Percentiles rank a stretch among this genome's conserved stretches.
phyloP scores from a whole-genome alignment of 2,797 vertebrate species.

The Lateolabrax maculatus region DNA sequence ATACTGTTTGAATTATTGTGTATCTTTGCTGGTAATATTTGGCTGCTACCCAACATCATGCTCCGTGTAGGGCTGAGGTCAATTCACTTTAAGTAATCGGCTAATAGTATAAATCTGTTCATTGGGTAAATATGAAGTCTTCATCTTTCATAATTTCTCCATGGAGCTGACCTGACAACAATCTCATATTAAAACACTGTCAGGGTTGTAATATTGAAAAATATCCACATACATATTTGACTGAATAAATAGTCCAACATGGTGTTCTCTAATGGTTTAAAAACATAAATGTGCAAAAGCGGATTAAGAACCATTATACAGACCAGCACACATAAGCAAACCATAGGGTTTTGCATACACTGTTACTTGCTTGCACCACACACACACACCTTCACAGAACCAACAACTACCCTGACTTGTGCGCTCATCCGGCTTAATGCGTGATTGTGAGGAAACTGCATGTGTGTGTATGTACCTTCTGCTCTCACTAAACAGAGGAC shows the following conservation, averaged over 20 bases:
- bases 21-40: conserved; percentile 10
- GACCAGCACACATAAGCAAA: conserved; percentile 12
- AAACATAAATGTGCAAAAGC: conserved; percentile 5
- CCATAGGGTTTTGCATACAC: conserved; percentile 10
- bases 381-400: conserved; percentile 47
- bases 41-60: conserved; percentile 10
- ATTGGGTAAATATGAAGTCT: background rate
- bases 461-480: conserved; percentile 26
- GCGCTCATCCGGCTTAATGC: conserved; percentile 44
- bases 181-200: conserved; percentile 4
- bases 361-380: conserved; percentile 9
- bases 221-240: background rate
- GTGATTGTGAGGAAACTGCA: conserved; percentile 19
- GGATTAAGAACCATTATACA: conserved; percentile 39
- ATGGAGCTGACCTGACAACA: conserved; percentile 8
- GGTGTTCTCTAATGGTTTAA: conserved; percentile 13
- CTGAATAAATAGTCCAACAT: conserved; percentile 13
- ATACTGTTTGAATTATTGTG: conserved; percentile 12
- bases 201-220: conserved; percentile 2
- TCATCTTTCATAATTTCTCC: conserved; percentile 22
- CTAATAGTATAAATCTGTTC: conserved; percentile 23
- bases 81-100: conserved; percentile 20
- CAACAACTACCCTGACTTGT: conserved; percentile 45
- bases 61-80: background rate
- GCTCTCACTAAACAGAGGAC: conserved; percentile 38